Conservation (phyloP, 2,797 vertebrate genomes). For the Gobio occitaniae region DNA sequence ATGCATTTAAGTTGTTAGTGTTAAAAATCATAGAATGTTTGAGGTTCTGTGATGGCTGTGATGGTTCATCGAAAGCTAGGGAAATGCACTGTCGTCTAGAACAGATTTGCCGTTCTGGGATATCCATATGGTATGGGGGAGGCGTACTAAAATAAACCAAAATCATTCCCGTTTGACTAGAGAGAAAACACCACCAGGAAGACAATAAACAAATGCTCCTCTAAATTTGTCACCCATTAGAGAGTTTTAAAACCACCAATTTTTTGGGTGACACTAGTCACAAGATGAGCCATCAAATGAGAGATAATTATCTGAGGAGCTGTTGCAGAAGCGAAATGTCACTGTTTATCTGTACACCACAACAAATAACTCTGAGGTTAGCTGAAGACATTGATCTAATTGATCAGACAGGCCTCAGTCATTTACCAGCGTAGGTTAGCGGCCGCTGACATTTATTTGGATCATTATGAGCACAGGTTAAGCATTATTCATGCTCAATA, state of each 20-base stretch:
- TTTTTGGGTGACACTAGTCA: constrained; percentile 15
- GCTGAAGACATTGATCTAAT: constrained; percentile 60
- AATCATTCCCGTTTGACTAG: not conserved
- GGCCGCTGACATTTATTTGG: constrained; percentile 73
- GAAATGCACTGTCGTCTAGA: not conserved
- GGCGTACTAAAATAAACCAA: constrained; percentile 17
- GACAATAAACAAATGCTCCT: constrained; percentile 33
- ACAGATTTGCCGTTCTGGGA: constrained; percentile 22
- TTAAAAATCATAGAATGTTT: not conserved
- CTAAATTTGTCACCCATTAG: constrained; percentile 37
- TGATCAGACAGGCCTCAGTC: constrained; percentile 69
- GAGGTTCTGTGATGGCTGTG: not conserved
- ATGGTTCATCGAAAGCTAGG: not conserved
- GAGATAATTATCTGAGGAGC: constrained; percentile 55
- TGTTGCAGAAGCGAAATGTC: constrained; percentile 66
- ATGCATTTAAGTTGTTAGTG: not conserved
- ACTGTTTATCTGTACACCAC: constrained; percentile 59
- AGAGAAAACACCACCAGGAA: constrained; percentile 24
- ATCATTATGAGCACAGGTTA: constrained; percentile 66
- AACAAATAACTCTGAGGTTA: constrained; percentile 70
- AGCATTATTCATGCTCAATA: constrained; percentile 51
- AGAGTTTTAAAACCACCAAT: constrained; percentile 13
- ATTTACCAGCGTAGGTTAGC: constrained; percentile 68
- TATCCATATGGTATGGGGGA: constrained; percentile 38
- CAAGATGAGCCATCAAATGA: constrained; percentile 26